These are phyloP conservation scores for Nannoperca obscura DNA, from an alignment of 2,797 vertebrate species.

Conservation along the genomic window DNA sequence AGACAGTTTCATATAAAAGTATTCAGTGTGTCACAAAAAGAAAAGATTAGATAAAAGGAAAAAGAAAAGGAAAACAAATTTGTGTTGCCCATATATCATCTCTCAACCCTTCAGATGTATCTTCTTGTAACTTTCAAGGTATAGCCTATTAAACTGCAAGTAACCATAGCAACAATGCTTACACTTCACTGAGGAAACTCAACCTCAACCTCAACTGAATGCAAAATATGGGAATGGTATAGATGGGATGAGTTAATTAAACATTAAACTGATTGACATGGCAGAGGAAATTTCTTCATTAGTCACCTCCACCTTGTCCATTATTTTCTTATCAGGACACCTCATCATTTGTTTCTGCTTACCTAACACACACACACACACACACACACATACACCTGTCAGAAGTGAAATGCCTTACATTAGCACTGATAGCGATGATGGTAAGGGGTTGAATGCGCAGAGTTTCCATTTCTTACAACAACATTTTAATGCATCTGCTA, in stretches of 20 bases:
- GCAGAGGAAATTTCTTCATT: background rate
- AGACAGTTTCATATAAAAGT: background rate
- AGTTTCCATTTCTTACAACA: constrained; percentile 9
- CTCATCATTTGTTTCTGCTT: background rate
- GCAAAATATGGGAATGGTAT: background rate
- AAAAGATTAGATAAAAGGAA: background rate
- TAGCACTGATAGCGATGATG: constrained; percentile 10
- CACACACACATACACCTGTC: background rate
- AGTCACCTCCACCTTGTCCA: background rate
- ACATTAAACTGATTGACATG: background rate
- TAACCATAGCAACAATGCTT: constrained; percentile 8
- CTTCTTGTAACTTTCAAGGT: background rate
- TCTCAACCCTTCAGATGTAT: background rate
- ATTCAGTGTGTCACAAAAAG: background rate
- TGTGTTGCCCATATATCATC: background rate
- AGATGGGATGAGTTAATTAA: background rate
- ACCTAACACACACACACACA: background rate
- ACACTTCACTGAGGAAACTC: background rate
- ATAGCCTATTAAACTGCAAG: background rate
- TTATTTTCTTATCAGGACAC: constrained; percentile 8
- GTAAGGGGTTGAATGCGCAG: constrained; percentile 1
- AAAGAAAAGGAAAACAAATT: background rate
- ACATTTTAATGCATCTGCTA: constrained; percentile 43
- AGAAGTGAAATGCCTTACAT: constrained; percentile 6
- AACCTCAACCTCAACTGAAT: background rate